A percentile compares a stretch with the other conserved stretches of the same genome.
Conservation (phyloP, 2,113 vertebrate genomes). For the Austrofundulus limnaeus region DNA sequence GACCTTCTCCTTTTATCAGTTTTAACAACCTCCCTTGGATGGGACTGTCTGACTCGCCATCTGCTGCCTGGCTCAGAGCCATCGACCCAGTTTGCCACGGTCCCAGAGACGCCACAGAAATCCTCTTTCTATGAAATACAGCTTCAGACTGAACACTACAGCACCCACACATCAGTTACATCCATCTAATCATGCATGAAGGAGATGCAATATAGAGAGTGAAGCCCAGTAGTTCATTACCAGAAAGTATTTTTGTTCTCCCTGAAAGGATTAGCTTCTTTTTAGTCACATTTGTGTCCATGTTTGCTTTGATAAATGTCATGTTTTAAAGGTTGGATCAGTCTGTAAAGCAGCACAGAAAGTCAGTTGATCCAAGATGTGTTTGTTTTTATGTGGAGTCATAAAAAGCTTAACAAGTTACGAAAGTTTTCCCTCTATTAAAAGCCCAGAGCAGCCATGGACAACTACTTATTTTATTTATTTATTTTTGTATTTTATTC, state of each 20-base stretch:
- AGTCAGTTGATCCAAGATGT: no score
- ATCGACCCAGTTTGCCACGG: constrained; percentile 50
- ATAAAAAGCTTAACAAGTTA: no score
- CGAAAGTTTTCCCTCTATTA: no score
- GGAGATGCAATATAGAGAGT: constrained; percentile 35
- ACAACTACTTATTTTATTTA: no score
- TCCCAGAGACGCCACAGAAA: constrained; percentile 54
- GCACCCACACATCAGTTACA: constrained; percentile 54
- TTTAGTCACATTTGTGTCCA: constrained; percentile 52
- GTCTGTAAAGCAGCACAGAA: neutral
- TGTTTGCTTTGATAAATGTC: constrained; percentile 52
- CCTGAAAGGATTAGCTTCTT: constrained; percentile 43
- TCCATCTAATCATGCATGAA: constrained; percentile 47
- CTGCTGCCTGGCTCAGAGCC: constrained; percentile 81
- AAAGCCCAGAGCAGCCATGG: no score
- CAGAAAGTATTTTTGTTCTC: constrained; percentile 2
- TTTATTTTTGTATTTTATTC: no score
- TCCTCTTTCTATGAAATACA: constrained; percentile 48
- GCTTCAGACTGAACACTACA: constrained; percentile 28
- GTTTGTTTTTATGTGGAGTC: no score
- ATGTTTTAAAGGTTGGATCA: constrained; percentile 11
- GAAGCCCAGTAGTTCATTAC: constrained; percentile 25
- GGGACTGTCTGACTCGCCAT: constrained; percentile 77
- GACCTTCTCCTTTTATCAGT: constrained; percentile 72
- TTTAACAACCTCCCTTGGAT: constrained; percentile 70